These are phyloP conservation scores for Catocala sponsa DNA, from an alignment of 2,888 invertebrate species.

Conservation along the genomic window DNA sequence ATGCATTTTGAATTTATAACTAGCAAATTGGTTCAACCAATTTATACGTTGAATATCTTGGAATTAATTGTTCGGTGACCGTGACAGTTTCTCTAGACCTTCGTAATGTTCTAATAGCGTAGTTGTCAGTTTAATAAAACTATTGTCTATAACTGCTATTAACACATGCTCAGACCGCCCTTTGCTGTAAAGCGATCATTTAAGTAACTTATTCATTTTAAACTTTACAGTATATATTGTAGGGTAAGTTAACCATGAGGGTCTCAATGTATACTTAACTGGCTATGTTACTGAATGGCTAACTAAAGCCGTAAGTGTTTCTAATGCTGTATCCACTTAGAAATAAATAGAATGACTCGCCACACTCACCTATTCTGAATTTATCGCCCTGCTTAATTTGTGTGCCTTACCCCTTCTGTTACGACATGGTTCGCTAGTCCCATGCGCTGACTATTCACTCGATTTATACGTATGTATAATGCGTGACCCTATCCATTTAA, in stretches of 20 bases:
- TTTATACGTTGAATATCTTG: slow-evolving; percentile 84
- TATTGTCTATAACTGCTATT: slow-evolving; percentile 4
- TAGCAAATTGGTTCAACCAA: slow-evolving; percentile 84
- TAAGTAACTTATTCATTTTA: neutral
- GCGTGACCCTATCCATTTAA: neutral
- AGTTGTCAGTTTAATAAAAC: slow-evolving; percentile 42
- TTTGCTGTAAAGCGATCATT: neutral
- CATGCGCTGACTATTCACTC: slow-evolving; percentile 9
- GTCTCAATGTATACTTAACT: too few relatives aligned
- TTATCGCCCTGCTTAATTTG: slow-evolving; percentile 21
- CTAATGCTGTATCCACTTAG: too few relatives aligned
- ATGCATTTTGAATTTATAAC: slow-evolving; percentile 88
- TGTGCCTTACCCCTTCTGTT: slow-evolving; percentile 18
- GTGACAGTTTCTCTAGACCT: slow-evolving; percentile 60
- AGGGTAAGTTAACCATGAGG: too few relatives aligned
- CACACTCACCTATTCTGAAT: slow-evolving; percentile 14
- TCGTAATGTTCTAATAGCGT: slow-evolving; percentile 47
- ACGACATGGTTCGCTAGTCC: slow-evolving; percentile 13
- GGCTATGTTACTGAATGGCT: too few relatives aligned
- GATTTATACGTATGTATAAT: neutral
- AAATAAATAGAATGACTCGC: too few relatives aligned
- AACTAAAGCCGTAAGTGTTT: too few relatives aligned
- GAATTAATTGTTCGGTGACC: slow-evolving; percentile 80
- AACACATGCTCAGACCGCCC: neutral
- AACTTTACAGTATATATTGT: too few relatives aligned